These are phyloP conservation scores for Plectrocnemia conspersa DNA, from an alignment of 1,140 invertebrate genomes.

Conservation along the genomic window DNA sequence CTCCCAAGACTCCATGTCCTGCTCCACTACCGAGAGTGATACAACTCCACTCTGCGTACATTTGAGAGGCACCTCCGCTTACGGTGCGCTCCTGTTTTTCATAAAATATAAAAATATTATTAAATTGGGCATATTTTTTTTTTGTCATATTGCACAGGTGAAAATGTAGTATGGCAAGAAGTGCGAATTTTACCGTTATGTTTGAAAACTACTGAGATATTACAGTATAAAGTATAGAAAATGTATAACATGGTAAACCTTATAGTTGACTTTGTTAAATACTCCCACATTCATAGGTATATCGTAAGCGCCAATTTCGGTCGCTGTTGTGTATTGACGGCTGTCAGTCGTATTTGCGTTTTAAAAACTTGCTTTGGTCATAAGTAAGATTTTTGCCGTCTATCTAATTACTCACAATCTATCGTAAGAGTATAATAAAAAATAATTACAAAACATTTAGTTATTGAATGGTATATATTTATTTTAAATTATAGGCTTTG, in stretches of 20 bases:
- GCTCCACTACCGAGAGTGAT: constrained; percentile 63
- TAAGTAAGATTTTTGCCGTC: background rate
- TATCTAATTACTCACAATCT: too few relatives aligned
- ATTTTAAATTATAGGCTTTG: too few relatives aligned
- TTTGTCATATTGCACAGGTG: background rate
- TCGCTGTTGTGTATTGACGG: constrained; percentile 6
- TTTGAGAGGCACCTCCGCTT: constrained; percentile 51
- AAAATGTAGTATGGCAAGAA: background rate
- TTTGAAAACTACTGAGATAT: background rate
- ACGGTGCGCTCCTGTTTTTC: constrained; percentile 49
- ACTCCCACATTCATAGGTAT: constrained; percentile 44
- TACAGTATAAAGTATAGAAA: constrained; percentile 5
- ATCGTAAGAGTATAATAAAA: too few relatives aligned
- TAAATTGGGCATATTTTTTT: background rate
- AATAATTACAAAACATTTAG: too few relatives aligned
- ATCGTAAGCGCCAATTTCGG: background rate
- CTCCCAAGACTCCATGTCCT: constrained; percentile 80
- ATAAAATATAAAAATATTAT: constrained; percentile 2
- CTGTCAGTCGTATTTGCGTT: constrained; percentile 7
- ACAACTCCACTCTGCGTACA: constrained; percentile 85
- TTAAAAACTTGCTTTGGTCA: constrained; percentile 9
- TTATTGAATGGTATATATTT: too few relatives aligned
- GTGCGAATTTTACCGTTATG: constrained; percentile 6
- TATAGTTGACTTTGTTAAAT: constrained; percentile 45
- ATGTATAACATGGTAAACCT: constrained; percentile 35